phyloP scores from a whole-genome alignment of 53 echinoderm and acorn worm species.

The Temnopleurus reevesii region DNA sequence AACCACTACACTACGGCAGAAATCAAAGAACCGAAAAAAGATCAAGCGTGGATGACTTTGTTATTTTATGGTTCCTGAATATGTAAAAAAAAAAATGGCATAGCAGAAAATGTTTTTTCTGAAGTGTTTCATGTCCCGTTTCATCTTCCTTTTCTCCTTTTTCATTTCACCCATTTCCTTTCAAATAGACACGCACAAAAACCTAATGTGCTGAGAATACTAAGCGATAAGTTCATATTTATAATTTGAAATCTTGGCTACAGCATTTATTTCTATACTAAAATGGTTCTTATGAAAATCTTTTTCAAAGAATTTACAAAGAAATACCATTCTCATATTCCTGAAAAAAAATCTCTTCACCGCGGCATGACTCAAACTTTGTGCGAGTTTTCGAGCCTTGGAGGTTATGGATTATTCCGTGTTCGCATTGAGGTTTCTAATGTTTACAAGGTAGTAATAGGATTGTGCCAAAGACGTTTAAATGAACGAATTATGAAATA shows the following conservation, averaged over 20 bases:
- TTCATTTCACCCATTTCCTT: no score
- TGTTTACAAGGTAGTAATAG: slow-evolving; percentile 22
- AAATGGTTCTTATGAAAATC: background rate
- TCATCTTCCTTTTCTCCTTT: no score
- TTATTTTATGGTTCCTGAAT: no score
- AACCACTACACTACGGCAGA: no score
- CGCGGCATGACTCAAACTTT: background rate
- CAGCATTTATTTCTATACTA: background rate
- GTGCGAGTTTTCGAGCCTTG: slow-evolving; percentile 12
- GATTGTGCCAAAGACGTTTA: slow-evolving; percentile 23
- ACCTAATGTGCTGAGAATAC: background rate
- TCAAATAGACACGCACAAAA: no score
- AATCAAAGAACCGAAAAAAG: no score
- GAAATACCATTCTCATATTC: background rate
- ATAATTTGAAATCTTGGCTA: background rate
- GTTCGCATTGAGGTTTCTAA: background rate
- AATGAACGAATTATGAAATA: slow-evolving; percentile 31
- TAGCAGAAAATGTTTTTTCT: no score
- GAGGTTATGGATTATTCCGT: background rate
- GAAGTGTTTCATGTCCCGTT: no score
- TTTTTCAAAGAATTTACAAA: background rate
- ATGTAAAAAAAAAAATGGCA: no score
- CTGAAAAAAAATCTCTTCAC: background rate
- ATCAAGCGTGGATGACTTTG: no score
- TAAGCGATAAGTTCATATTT: background rate